A percentile compares a stretch with the other conserved stretches of the same genome.
phyloP scores from a whole-genome alignment of 1,140 invertebrate species.

The Saxidomus purpurata region DNA sequence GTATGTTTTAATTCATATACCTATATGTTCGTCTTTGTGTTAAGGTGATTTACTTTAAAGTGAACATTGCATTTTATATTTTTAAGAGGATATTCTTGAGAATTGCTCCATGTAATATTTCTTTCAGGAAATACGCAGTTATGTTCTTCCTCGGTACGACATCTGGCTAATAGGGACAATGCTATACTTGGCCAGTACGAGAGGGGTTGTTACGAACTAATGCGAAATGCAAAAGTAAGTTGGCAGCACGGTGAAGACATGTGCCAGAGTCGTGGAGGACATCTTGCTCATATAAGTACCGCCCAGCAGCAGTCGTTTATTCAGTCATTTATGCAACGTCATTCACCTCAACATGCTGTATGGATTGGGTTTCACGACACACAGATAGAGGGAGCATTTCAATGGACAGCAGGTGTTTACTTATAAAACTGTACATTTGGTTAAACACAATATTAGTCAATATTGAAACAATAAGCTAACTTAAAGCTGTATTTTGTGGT shows the following conservation, averaged over 20 bases:
- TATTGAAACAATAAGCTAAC: no score
- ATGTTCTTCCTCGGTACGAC: background rate
- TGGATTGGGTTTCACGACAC: constrained; percentile 49
- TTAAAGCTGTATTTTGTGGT: no score
- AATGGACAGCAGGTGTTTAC: constrained; percentile 55
- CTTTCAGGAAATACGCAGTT: constrained; percentile 4
- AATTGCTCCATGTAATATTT: no score
- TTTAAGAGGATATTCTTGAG: no score
- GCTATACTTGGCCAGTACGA: constrained; percentile 12
- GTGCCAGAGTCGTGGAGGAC: constrained; percentile 23
- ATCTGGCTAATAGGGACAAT: background rate
- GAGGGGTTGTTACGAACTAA: constrained; percentile 34
- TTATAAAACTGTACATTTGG: no score
- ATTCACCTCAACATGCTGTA: constrained; percentile 29
- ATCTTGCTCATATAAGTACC: constrained; percentile 24
- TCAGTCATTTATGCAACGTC: background rate
- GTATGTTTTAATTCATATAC: no score
- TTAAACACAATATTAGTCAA: no score
- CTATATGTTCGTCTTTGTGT: no score
- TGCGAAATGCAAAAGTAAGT: background rate
- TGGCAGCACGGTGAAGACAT: constrained; percentile 26
- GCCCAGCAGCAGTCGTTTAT: constrained; percentile 37
- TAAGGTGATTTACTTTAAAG: no score
- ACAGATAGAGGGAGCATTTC: constrained; percentile 14
- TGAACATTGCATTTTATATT: no score